phyloP scores from a whole-genome alignment of 2,797 vertebrate species.

The Rhyacichthys aspro region DNA sequence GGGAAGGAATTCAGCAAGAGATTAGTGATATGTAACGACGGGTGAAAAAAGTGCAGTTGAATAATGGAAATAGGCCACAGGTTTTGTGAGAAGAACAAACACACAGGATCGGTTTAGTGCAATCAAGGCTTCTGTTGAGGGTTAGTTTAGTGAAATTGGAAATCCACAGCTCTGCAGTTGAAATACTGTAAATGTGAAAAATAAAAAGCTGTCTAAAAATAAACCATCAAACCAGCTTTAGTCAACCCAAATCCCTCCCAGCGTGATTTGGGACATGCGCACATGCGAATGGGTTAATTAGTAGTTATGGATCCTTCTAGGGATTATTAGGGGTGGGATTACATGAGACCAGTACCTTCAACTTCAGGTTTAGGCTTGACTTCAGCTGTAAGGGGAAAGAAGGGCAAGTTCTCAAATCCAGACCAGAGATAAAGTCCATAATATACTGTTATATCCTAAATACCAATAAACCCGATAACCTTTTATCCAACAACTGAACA shows the following conservation, averaged over 20 bases:
- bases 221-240: constrained; percentile 22
- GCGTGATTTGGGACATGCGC: constrained; percentile 77
- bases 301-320: constrained; percentile 64
- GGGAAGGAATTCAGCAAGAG: neutral
- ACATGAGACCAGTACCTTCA: constrained; percentile 83
- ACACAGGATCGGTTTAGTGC: constrained; percentile 35
- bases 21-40: neutral
- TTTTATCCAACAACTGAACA: too few species aligned
- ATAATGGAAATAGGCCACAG: constrained; percentile 6
- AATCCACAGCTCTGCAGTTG: constrained; percentile 33
- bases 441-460: neutral
- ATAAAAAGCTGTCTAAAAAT: constrained; percentile 15
- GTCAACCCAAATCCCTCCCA: constrained; percentile 33
- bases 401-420: constrained; percentile 70
- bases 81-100: constrained; percentile 26
- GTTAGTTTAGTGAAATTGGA: constrained; percentile 55
- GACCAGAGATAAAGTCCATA: too few species aligned
- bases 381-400: constrained; percentile 83
- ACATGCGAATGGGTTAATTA: constrained; percentile 80
- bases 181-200: neutral
- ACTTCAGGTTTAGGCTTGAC: constrained; percentile 82
- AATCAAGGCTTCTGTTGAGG: constrained; percentile 52
- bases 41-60: constrained; percentile 23
- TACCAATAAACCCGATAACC: neutral
- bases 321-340: constrained; percentile 43